Evolutionary conservation across 2,888 invertebrate species (phyloP), one percentile per base, ranked within the genome.

Genomic region (Notocelia uddmanniana): DNA sequence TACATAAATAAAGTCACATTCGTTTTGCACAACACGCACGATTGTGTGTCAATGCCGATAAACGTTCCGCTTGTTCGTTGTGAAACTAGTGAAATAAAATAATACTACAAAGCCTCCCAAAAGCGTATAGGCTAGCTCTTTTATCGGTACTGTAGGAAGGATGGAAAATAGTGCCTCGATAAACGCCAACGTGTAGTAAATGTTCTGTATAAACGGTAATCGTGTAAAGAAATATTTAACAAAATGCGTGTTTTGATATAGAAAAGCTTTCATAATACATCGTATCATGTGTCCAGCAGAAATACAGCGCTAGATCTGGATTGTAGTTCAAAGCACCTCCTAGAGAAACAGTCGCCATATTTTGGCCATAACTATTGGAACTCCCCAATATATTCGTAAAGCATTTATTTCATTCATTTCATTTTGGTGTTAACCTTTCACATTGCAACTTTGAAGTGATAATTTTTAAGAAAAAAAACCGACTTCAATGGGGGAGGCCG

Each of bases 61-160:
- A 37, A 31, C 8, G 19, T 57, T 34, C 10, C 19, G 37, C 19
- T 1, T 58, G 21, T 58, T 19, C 37, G 58, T 37, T 58, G 58
- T 58, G 13, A 58, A 58, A 58, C 37, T 37, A 37, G 37, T 37
- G 58, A 37, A 58, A 58, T 37, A 58, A 37, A 58, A 58, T 58
- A 37, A 37, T 58, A 58, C 37, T 41, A 41, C 41, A 15, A 15
- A 37, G 13, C 58, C 19, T 58, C 19, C 34, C 58, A 8, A 58
- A 58, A 18, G 37, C 34, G 58, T 58, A 13, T 18, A 34, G 18
- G 31, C 55, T 55, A 34, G 31, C 57, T 18, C 34, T 57, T 57
- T 57, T 57, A 34, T 57, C 57, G 31, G 2, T 10, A 57, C 57
- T 34, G 18, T 34, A 57, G 18, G 34, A 34, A 18, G 11, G 18